Evolutionary conservation across 2,888 invertebrate species (phyloP).

Genomic region (Tillus elongatus): DNA sequence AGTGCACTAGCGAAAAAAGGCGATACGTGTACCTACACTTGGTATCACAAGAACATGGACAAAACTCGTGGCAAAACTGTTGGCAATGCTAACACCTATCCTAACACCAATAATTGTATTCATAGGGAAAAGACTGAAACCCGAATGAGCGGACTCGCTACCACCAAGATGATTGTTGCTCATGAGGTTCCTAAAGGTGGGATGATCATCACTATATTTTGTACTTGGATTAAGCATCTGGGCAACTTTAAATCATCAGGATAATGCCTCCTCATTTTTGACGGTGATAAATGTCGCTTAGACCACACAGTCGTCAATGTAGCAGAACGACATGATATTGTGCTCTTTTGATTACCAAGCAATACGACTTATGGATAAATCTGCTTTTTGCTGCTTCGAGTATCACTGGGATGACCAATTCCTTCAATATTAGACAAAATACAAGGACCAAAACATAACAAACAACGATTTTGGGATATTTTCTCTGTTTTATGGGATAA

Average conservation of each 20-base stretch:
- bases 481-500: constrained; percentile 26
- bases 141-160: constrained; percentile 22
- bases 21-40: too few relatives aligned
- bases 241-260: constrained; percentile 24
- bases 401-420: constrained; percentile 32
- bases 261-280: constrained; percentile 25
- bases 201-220: too few relatives aligned
- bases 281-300: constrained; percentile 29
- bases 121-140: constrained; percentile 19
- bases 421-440: too few relatives aligned
- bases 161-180: constrained; percentile 21
- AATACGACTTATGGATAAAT: constrained; percentile 35
- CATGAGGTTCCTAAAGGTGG: too few relatives aligned
- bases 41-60: too few relatives aligned
- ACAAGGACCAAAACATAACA: constrained; percentile 24
- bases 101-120: constrained; percentile 28
- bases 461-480: constrained; percentile 27
- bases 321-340: constrained; percentile 26
- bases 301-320: constrained; percentile 27
- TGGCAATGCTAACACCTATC: too few relatives aligned
- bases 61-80: too few relatives aligned
- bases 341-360: constrained; percentile 32
- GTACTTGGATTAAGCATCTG: constrained; percentile 27
- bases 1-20: constrained; percentile 25
- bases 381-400: constrained; percentile 31